These are phyloP conservation scores for Tangachromis dhanisi DNA, from an alignment of 2,113 vertebrate genomes.

Conservation along the genomic window DNA sequence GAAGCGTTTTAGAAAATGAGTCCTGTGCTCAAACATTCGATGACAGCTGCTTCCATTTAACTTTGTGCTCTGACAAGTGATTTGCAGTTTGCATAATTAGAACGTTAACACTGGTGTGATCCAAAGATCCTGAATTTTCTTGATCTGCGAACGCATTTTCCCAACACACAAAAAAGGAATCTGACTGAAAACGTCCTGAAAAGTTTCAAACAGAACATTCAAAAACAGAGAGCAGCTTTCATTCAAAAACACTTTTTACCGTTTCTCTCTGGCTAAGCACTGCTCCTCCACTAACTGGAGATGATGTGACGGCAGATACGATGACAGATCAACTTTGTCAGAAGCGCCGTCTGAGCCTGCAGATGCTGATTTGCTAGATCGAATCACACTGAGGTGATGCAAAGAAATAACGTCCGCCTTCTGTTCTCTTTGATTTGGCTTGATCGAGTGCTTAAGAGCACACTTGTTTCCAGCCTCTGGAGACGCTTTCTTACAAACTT, in stretches of 20 bases:
- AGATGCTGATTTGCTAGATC: slow-evolving; percentile 10
- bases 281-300: background rate
- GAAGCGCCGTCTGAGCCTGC: background rate
- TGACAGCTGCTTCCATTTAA: slow-evolving; percentile 24
- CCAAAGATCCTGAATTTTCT: background rate
- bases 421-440: background rate
- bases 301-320: background rate
- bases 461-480: background rate
- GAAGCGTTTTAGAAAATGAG: background rate
- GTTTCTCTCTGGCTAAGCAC: background rate
- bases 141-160: background rate
- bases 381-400: background rate
- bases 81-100: slow-evolving; percentile 11
- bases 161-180: background rate
- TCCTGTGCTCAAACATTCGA: background rate
- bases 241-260: background rate
- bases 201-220: background rate
- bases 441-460: background rate
- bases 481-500: background rate
- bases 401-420: background rate
- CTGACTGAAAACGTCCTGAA: background rate
- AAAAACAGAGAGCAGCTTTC: background rate
- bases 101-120: background rate
- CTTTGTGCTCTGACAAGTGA: background rate
- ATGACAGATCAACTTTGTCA: slow-evolving; percentile 37